Conservation (phyloP, 2,113 vertebrate genomes). For the Petrocephalus zakoni region DNA sequence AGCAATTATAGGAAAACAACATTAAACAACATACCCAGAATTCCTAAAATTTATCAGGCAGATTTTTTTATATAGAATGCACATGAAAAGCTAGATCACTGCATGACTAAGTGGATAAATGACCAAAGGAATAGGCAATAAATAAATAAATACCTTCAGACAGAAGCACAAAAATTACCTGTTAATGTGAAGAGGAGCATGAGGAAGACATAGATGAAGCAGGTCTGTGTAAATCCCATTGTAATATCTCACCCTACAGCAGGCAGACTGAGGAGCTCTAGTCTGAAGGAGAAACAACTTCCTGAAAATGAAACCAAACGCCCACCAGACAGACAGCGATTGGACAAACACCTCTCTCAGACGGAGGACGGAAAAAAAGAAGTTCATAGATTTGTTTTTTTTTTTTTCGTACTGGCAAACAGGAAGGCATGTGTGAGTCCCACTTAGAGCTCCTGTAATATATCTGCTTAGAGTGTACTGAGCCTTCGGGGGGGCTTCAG, state of each 20-base stretch:
- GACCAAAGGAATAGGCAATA: background rate
- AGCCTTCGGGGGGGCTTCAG: background rate
- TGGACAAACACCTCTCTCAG: background rate
- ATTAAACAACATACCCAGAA: background rate
- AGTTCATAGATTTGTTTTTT: background rate
- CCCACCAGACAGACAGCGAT: background rate
- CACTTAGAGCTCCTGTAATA: background rate
- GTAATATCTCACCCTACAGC: background rate
- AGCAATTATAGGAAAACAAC: background rate
- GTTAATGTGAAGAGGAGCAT: background rate
- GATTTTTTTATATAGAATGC: background rate
- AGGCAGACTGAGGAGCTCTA: background rate
- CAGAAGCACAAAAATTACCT: constrained; percentile 1
- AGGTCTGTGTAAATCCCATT: background rate
- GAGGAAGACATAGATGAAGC: background rate
- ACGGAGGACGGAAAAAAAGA: background rate
- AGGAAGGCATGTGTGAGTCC: background rate
- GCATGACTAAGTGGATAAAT: background rate
- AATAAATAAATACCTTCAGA: background rate
- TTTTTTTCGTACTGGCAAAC: background rate
- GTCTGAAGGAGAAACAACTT: background rate
- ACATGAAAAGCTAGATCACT: background rate
- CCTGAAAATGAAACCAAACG: background rate
- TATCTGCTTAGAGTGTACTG: background rate
- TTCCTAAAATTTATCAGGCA: background rate